Conservation (phyloP, 2,888 invertebrate species). For the Agrilus mali region DNA sequence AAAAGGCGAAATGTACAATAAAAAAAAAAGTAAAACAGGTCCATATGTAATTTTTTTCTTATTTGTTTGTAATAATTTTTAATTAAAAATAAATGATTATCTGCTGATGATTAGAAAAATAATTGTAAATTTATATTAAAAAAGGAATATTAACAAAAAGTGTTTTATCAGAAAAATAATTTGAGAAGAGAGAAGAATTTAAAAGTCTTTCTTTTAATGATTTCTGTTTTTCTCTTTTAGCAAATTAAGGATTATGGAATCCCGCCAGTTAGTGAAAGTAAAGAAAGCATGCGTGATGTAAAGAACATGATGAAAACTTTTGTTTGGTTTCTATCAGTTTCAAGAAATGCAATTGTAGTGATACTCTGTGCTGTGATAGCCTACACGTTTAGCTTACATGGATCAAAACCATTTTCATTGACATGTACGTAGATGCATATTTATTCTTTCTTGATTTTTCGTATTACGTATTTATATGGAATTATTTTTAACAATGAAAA, state of each 20-base stretch:
- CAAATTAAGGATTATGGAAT: slow-evolving; percentile 41
- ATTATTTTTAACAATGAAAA: too few relatives aligned
- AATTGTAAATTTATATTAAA: too few relatives aligned
- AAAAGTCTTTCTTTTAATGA: too few relatives aligned
- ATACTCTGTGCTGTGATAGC: slow-evolving; percentile 46
- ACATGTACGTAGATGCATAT: slow-evolving; percentile 40
- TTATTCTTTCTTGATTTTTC: too few relatives aligned
- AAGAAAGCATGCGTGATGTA: background rate
- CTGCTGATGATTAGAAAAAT: too few relatives aligned
- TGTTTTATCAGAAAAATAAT: background rate
- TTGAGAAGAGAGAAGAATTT: background rate
- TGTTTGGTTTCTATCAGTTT: slow-evolving; percentile 52
- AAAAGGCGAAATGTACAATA: too few relatives aligned
- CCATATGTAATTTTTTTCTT: too few relatives aligned
- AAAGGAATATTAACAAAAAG: background rate
- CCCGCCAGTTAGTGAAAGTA: slow-evolving; percentile 20
- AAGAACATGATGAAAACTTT: slow-evolving; percentile 32
- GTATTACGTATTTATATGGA: too few relatives aligned
- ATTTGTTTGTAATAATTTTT: too few relatives aligned
- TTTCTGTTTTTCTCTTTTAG: slow-evolving; percentile 29
- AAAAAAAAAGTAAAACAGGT: too few relatives aligned
- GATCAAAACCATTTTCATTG: slow-evolving; percentile 41
- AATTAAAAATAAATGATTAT: too few relatives aligned
- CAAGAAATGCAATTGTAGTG: slow-evolving; percentile 59
- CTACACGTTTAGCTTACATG: slow-evolving; percentile 38